These are phyloP conservation scores for Sarcophilus harrisii DNA, from an alignment of 2,797 vertebrate species.

Conservation along the genomic window DNA sequence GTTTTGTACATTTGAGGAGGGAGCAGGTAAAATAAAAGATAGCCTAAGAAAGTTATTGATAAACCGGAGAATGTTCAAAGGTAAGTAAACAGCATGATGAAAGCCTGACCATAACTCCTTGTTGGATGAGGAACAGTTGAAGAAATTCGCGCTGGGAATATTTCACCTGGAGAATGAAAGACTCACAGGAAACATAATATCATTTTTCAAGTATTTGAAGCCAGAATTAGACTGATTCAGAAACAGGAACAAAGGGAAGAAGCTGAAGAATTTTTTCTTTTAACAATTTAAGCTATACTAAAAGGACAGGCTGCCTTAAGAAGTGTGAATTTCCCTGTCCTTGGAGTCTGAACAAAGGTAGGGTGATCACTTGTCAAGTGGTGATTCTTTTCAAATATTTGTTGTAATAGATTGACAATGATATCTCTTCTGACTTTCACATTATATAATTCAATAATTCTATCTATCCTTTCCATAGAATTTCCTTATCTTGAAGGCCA, in stretches of 20 bases:
- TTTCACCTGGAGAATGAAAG: neutral
- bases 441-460: neutral
- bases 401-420: neutral
- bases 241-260: neutral
- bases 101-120: neutral
- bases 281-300: neutral
- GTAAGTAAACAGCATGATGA: neutral
- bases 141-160: neutral
- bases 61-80: neutral
- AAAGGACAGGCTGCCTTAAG: neutral
- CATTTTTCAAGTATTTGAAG: neutral
- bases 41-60: neutral
- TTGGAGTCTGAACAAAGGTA: neutral
- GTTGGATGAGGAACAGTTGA: neutral
- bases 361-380: neutral
- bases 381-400: neutral
- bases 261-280: neutral
- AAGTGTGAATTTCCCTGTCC: neutral
- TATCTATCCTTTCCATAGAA: neutral
- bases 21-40: neutral
- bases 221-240: neutral
- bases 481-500: neutral
- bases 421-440: neutral
- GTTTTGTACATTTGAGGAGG: neutral
- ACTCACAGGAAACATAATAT: neutral